phyloP scores from a whole-genome alignment of 2,888 invertebrate species.

The Ophraella communa region DNA sequence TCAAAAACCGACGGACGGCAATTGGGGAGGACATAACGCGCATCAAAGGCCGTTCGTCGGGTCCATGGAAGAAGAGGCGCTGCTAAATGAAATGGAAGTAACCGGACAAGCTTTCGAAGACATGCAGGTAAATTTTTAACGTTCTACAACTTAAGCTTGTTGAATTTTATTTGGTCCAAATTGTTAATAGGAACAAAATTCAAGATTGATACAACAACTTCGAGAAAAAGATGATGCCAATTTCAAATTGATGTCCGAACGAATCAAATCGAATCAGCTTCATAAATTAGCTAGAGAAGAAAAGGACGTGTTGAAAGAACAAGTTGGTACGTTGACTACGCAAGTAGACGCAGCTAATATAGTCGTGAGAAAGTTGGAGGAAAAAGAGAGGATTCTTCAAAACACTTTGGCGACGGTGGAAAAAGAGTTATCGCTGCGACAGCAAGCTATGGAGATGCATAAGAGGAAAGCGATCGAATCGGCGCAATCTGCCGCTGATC shows the following conservation, averaged over 20 bases:
- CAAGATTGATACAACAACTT: slow-evolving; percentile 90
- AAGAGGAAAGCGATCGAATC: slow-evolving; percentile 97
- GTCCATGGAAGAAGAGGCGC: slow-evolving; percentile 90
- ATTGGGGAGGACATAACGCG: slow-evolving; percentile 51
- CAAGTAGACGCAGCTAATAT: slow-evolving; percentile 91
- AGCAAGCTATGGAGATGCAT: slow-evolving; percentile 98
- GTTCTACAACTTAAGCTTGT: too few species aligned
- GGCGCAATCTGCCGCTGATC: slow-evolving; percentile 95
- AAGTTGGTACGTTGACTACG: slow-evolving; percentile 59
- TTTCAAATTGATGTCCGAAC: slow-evolving; percentile 97
- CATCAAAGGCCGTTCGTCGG: slow-evolving; percentile 75
- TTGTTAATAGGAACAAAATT: slow-evolving; percentile 79
- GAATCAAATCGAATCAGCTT: slow-evolving; percentile 94
- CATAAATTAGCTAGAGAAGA: slow-evolving; percentile 94
- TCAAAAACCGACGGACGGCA: slow-evolving; percentile 73
- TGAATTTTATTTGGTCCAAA: background rate
- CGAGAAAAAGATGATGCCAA: slow-evolving; percentile 98
- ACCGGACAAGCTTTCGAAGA: slow-evolving; percentile 99
- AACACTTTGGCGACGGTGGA: slow-evolving; percentile 91
- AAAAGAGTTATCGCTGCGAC: slow-evolving; percentile 89
- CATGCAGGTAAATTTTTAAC: slow-evolving; percentile 80
- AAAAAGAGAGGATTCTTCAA: slow-evolving; percentile 92
- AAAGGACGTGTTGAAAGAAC: slow-evolving; percentile 91
- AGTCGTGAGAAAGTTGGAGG: slow-evolving; percentile 92
- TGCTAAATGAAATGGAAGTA: slow-evolving; percentile 98